A percentile compares a stretch with the other conserved stretches of the same genome.
Evolutionary conservation across 2,888 invertebrate genomes (phyloP).

Genomic region (Yponomeuta evonymella): DNA sequence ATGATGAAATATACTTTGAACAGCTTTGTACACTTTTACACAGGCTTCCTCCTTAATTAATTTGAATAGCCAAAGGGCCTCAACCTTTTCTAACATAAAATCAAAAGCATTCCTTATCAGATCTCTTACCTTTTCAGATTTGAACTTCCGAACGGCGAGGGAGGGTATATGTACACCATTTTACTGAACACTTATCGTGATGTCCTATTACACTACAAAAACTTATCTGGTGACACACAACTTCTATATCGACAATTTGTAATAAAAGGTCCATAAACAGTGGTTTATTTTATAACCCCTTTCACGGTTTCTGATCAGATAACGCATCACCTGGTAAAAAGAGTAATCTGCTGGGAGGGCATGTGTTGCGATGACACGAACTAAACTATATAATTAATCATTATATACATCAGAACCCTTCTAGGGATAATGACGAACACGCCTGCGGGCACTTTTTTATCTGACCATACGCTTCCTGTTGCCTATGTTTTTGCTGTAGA

Average conservation of each 20-base stretch:
- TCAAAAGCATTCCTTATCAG: conserved; percentile 26
- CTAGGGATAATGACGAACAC: conserved; percentile 55
- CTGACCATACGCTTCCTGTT: conserved; percentile 58
- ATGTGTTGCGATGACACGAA: conserved; percentile 62
- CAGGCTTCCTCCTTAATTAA: neutral
- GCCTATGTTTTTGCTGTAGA: neutral
- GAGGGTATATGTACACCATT: conserved; percentile 9
- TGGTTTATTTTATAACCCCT: conserved; percentile 47
- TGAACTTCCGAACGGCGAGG: neutral
- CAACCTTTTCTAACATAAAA: conserved; percentile 18
- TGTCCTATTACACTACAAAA: conserved; percentile 28
- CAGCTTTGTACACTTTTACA: neutral
- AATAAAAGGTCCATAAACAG: neutral
- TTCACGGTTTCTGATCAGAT: conserved; percentile 65
- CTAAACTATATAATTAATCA: conserved; percentile 72
- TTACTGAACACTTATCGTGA: conserved; percentile 31
- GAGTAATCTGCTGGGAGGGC: conserved; percentile 57
- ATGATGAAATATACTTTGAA: neutral
- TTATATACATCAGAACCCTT: conserved; percentile 57
- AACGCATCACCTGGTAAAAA: conserved; percentile 60
- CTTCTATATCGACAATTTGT: neutral
- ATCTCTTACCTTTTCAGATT: neutral
- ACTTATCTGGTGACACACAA: neutral
- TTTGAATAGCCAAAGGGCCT: neutral
- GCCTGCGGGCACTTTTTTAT: conserved; percentile 53